phyloP scores from a whole-genome alignment of 2,888 invertebrate species.

The Quadroppia sp. region DNA sequence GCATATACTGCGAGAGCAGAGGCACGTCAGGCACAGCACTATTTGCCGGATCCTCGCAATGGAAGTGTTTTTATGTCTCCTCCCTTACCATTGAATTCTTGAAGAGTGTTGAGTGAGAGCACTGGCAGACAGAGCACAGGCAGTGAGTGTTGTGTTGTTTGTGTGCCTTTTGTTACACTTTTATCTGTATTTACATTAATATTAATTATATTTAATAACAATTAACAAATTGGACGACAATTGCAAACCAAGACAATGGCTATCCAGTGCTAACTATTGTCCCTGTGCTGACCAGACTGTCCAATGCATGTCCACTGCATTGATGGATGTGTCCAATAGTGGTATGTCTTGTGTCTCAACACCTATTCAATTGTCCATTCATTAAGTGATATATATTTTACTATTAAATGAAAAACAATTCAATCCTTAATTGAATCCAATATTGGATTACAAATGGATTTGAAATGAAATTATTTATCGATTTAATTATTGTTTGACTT shows the following conservation, averaged over 20 bases:
- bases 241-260: neutral
- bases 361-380: too few species aligned
- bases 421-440: too few species aligned
- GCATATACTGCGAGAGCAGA: neutral
- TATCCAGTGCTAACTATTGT: neutral
- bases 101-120: neutral
- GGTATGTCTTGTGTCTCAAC: conserved; percentile 2
- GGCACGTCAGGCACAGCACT: neutral
- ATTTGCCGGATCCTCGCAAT: conserved; percentile 2
- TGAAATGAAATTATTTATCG: too few species aligned
- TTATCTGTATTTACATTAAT: conserved; percentile 7
- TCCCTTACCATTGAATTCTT: conserved; percentile 24
- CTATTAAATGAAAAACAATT: too few species aligned
- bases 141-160: conserved; percentile 8
- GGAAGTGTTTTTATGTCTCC: neutral
- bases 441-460: too few species aligned
- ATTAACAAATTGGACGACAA: neutral
- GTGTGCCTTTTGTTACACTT: conserved; percentile 30
- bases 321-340: conserved; percentile 34
- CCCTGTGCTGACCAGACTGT: neutral
- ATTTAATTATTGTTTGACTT: too few species aligned
- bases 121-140: too few species aligned
- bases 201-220: neutral
- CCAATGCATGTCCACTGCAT: conserved; percentile 3
- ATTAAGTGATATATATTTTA: too few species aligned